phyloP scores from a whole-genome alignment of 2,888 invertebrate species.

The Ptychoptera albimana region DNA sequence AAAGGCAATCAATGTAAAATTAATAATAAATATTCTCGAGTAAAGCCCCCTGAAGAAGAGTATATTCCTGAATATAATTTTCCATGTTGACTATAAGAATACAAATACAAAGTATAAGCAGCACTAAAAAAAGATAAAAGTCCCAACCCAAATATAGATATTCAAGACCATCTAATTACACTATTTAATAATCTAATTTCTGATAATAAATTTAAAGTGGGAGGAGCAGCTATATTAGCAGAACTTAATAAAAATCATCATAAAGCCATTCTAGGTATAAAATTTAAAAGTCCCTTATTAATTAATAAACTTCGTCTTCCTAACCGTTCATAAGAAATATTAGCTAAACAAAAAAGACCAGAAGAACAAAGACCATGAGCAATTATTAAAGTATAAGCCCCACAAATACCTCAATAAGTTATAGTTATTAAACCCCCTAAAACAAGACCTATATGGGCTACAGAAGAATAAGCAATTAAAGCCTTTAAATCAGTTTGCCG shows the following conservation, averaged over 20 bases:
- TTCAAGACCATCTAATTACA: conserved; percentile 34
- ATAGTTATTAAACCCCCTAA: conserved; percentile 39
- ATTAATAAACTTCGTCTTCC: conserved; percentile 42
- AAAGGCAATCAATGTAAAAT: conserved; percentile 45
- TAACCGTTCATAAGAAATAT: conserved; percentile 45
- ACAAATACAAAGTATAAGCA: conserved; percentile 48
- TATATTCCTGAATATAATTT: conserved; percentile 33
- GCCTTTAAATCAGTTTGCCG: conserved; percentile 52
- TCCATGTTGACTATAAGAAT: conserved; percentile 45
- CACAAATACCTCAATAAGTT: conserved; percentile 36
- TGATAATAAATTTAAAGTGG: conserved; percentile 47
- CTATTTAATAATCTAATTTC: conserved; percentile 49
- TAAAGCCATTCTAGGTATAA: conserved; percentile 39
- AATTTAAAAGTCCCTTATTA: conserved; percentile 45
- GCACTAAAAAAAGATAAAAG: conserved; percentile 47
- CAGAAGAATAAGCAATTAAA: conserved; percentile 59
- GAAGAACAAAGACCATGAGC: conserved; percentile 49
- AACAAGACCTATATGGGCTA: conserved; percentile 50
- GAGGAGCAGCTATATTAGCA: conserved; percentile 49
- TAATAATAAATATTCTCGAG: conserved; percentile 43
- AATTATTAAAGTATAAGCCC: conserved; percentile 42
- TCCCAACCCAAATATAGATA: conserved; percentile 36
- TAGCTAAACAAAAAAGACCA: conserved; percentile 46
- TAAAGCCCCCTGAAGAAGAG: conserved; percentile 33
- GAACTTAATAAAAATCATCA: conserved; percentile 49